Evolutionary conservation across 2,888 invertebrate genomes (phyloP).

Genomic region (Acleris cristana): DNA sequence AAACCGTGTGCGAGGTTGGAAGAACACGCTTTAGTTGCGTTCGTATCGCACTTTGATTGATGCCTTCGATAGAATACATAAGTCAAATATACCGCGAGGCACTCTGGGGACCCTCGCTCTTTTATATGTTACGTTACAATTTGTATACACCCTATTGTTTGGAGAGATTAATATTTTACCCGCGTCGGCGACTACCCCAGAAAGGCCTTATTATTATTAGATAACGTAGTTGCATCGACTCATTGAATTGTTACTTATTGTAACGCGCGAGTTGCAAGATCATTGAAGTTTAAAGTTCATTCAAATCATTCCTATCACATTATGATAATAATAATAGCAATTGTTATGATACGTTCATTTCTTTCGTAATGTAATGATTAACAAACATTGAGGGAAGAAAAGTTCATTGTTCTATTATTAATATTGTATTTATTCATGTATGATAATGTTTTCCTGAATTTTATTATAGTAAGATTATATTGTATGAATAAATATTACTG

Average conservation of each 20-base stretch:
- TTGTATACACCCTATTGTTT: constrained; percentile 38
- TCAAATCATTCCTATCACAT: constrained; percentile 76
- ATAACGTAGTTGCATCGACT: constrained; percentile 41
- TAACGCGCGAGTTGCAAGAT: constrained; percentile 43
- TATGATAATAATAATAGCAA: constrained; percentile 57
- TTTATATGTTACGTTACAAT: constrained; percentile 42
- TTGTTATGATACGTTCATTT: constrained; percentile 62
- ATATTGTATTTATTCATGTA: constrained; percentile 83
- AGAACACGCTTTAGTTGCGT: constrained; percentile 61
- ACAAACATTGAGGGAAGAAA: constrained; percentile 61
- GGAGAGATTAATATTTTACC: constrained; percentile 41
- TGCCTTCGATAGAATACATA: constrained; percentile 71
- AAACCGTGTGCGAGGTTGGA: constrained; percentile 61
- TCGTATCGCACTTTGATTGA: constrained; percentile 67
- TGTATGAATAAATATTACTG: constrained; percentile 67
- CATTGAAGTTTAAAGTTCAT: constrained; percentile 66
- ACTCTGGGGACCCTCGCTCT: constrained; percentile 48
- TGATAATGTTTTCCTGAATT: constrained; percentile 82
- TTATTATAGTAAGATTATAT: constrained; percentile 82
- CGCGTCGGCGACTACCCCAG: constrained; percentile 31
- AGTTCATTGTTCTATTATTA: constrained; percentile 75
- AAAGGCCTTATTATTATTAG: constrained; percentile 36
- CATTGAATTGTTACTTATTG: constrained; percentile 51
- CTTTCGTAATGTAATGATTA: constrained; percentile 64
- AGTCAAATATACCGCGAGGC: constrained; percentile 50